Conservation (phyloP, 2,888 invertebrate genomes). For the Ophion slaviceki region DNA sequence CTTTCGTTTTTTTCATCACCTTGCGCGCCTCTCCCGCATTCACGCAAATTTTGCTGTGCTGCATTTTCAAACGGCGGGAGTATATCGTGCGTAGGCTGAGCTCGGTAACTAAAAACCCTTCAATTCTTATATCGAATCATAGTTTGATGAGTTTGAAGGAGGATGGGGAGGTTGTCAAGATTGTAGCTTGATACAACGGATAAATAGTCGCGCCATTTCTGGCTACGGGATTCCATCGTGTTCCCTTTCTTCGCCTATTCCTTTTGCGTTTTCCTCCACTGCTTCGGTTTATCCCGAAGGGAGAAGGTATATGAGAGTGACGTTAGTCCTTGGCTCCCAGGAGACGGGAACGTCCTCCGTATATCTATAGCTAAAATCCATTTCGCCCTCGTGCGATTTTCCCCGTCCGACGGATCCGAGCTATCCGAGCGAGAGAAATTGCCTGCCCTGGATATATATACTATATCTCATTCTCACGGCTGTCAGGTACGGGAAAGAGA, state of each 20-base stretch:
- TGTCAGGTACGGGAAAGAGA: neutral
- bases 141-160: too few species aligned
- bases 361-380: slow-evolving; percentile 46
- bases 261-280: neutral
- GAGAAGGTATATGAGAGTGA: neutral
- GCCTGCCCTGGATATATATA: slow-evolving; percentile 18
- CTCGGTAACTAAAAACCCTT: too few species aligned
- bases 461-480: slow-evolving; percentile 15
- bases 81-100: too few species aligned
- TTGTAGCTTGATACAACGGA: too few species aligned
- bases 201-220: too few species aligned
- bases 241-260: neutral
- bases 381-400: slow-evolving; percentile 33
- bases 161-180: too few species aligned
- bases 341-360: slow-evolving; percentile 27
- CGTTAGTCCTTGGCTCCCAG: neutral
- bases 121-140: too few species aligned
- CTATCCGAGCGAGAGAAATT: slow-evolving; percentile 37
- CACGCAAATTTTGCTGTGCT: too few species aligned
- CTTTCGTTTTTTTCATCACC: neutral
- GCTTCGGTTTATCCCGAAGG: too few species aligned
- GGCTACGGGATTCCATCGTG: too few species aligned
- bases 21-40: too few species aligned
- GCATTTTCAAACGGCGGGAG: too few species aligned
- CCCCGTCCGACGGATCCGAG: slow-evolving; percentile 13